These are phyloP conservation scores for Zosterops hypoxanthus DNA, from an alignment of 2,113 vertebrate species.

Conservation along the genomic window DNA sequence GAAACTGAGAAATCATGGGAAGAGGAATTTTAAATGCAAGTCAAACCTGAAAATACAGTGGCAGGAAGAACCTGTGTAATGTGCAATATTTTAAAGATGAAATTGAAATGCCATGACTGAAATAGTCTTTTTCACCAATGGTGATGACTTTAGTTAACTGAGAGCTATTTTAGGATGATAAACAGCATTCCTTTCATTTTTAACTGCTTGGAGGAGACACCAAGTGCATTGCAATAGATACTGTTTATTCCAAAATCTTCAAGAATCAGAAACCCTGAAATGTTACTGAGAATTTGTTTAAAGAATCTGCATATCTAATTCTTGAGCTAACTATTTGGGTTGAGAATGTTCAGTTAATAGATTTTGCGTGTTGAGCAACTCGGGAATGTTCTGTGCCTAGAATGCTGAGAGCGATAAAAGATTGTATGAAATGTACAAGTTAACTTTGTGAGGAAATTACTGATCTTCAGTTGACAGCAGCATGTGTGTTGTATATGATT, in stretches of 20 bases:
- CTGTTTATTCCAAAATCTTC: neutral
- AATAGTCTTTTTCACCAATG: neutral
- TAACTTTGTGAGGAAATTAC: neutral
- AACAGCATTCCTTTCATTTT: slow-evolving; percentile 58
- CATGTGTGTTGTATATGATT: neutral
- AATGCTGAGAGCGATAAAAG: fast-evolving
- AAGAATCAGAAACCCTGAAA: neutral
- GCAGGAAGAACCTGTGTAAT: neutral
- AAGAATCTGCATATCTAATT: neutral
- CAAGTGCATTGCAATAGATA: neutral
- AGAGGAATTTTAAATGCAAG: neutral
- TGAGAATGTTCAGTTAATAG: neutral
- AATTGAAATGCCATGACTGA: neutral
- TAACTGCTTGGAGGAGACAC: neutral
- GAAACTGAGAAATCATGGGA: slow-evolving; percentile 34
- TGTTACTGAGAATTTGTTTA: neutral
- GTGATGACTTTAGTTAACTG: neutral
- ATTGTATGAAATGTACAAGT: neutral
- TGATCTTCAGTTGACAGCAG: neutral
- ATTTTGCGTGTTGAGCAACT: neutral
- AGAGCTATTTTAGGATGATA: slow-evolving; percentile 29
- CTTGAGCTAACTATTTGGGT: neutral
- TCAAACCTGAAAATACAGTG: neutral
- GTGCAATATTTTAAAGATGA: neutral
- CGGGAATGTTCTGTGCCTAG: neutral